phyloP scores from a whole-genome alignment of 2,797 vertebrate species.

The Enoplosus armatus region DNA sequence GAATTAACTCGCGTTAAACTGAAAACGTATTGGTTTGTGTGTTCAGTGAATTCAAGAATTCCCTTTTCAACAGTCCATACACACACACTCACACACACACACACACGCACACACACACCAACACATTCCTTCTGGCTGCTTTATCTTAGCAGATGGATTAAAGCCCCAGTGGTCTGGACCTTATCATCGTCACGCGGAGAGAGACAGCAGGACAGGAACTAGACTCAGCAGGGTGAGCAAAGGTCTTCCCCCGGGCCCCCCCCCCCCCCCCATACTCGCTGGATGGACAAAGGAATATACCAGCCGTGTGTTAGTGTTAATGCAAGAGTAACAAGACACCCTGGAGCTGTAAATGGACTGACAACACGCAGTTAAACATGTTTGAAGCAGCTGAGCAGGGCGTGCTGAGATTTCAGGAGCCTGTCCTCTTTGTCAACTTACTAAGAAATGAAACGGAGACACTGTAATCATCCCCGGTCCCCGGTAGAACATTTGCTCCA shows the following conservation, averaged over 20 bases:
- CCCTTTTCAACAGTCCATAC: not conserved
- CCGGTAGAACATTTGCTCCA: not conserved
- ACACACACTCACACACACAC: slow-evolving; percentile 3
- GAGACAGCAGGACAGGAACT: slow-evolving; percentile 49
- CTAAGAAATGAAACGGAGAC: not conserved
- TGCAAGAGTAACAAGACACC: no score
- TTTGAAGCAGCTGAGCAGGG: no score
- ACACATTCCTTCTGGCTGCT: slow-evolving; percentile 24
- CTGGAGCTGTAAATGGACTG: no score
- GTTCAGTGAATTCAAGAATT: not conserved
- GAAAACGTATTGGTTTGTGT: not conserved
- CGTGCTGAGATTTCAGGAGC: no score
- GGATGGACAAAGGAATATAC: not conserved
- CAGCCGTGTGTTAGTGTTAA: not conserved
- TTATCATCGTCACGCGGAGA: slow-evolving; percentile 38
- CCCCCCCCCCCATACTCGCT: not conserved
- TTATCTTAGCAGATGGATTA: slow-evolving; percentile 57
- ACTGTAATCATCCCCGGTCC: not conserved
- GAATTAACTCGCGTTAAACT: no score
- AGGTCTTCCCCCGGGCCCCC: slow-evolving; percentile 35
- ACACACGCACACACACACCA: slow-evolving; percentile 8
- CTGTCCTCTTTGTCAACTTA: no score
- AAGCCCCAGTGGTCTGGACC: slow-evolving; percentile 47
- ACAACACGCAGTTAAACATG: no score
- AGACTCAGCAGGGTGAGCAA: slow-evolving; percentile 20